Evolutionary conservation across 2,797 vertebrate species (phyloP).

Genomic region (Sphenopsis melanotis): DNA sequence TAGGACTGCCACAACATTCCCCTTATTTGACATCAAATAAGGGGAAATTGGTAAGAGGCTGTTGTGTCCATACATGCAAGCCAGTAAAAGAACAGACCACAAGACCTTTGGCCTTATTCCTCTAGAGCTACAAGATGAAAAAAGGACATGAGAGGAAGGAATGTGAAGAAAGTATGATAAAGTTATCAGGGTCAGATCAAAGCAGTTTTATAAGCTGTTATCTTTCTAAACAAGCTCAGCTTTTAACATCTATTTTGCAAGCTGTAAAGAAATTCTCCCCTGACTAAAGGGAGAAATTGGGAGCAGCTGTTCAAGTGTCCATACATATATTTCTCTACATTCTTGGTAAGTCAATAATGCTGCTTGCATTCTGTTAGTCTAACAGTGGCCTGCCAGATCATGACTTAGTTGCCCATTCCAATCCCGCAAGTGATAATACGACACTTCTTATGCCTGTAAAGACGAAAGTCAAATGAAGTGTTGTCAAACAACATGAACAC

Average conservation of each 20-base stretch:
- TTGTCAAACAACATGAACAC: accelerated
- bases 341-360: background rate
- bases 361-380: background rate
- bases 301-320: background rate
- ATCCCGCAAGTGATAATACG: background rate
- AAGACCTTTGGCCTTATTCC: background rate
- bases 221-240: background rate
- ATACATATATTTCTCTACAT: background rate
- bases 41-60: background rate
- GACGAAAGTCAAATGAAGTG: background rate
- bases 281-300: background rate
- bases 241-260: background rate
- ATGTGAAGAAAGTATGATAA: background rate
- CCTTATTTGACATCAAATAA: background rate
- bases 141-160: background rate
- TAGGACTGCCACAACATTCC: background rate
- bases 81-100: background rate
- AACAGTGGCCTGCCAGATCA: background rate
- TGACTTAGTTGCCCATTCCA: background rate
- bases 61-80: background rate
- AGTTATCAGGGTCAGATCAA: background rate
- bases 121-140: background rate
- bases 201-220: background rate
- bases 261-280: background rate
- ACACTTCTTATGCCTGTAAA: background rate